Evolutionary conservation across 1,140 invertebrate species (phyloP).

Genomic region (Triops cancriformis): DNA sequence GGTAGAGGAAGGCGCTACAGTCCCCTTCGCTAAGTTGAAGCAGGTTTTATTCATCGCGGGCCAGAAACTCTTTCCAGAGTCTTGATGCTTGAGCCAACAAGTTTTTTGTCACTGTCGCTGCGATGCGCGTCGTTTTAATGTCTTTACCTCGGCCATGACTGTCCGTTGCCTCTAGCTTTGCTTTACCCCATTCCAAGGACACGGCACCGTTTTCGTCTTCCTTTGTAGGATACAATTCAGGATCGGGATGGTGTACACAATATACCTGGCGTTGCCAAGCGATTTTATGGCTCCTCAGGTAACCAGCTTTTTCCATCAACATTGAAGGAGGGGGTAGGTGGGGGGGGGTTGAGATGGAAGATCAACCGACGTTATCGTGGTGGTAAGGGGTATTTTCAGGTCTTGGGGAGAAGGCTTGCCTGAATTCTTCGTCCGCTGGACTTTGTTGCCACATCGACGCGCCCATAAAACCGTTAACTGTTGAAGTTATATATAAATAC

Average conservation of each 20-base stretch:
- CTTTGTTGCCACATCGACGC: not conserved
- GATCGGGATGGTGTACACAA: not conserved
- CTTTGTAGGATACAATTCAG: not conserved
- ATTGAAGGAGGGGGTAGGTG: not conserved
- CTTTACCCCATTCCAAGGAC: not conserved
- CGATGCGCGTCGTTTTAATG: not conserved
- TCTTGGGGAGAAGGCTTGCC: not conserved
- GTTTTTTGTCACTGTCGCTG: not conserved
- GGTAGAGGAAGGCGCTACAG: not conserved
- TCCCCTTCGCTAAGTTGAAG: not conserved
- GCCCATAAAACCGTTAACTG: not conserved
- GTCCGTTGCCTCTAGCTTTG: not conserved
- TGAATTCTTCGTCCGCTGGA: not conserved
- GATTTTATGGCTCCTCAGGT: slow-evolving; percentile 9
- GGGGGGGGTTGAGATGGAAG: too few species aligned
- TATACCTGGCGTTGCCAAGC: not conserved
- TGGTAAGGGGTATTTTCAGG: not conserved
- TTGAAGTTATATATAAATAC: not conserved
- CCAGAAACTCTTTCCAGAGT: not conserved
- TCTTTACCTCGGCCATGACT: slow-evolving; percentile 7
- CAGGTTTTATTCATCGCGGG: not conserved
- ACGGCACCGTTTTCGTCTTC: not conserved
- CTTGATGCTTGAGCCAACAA: not conserved
- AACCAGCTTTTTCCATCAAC: slow-evolving; percentile 9
- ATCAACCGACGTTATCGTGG: too few species aligned